Percentiles rank a stretch among this genome's conserved stretches.
Evolutionary conservation across 2,888 invertebrate species (phyloP).

Genomic region (Acanthopleura granulata): DNA sequence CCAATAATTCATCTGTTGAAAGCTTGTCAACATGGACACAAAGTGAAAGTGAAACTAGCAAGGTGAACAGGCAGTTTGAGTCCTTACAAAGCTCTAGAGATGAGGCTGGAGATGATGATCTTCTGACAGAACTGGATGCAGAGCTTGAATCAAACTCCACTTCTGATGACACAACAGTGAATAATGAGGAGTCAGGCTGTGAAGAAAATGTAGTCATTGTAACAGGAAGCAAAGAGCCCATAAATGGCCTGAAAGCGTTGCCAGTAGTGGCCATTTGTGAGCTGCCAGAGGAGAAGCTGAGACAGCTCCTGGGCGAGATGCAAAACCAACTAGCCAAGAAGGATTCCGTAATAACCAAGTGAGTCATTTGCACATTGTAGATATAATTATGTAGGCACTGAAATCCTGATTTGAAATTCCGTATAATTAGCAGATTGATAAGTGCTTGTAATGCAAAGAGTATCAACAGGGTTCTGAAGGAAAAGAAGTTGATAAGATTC

Average conservation of each 20-base stretch:
- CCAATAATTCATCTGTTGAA: background rate
- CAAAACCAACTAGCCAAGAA: background rate
- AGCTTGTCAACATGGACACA: background rate
- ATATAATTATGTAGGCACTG: too few species aligned
- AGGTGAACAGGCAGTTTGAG: too few species aligned
- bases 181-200: too few species aligned
- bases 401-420: too few species aligned
- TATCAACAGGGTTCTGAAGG: too few species aligned
- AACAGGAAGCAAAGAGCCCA: background rate
- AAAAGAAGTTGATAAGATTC: too few species aligned
- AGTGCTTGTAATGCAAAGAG: too few species aligned
- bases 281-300: background rate
- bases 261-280: background rate
- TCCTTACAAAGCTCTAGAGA: background rate
- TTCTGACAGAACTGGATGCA: slow-evolving; percentile 8
- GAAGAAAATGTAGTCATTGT: too few species aligned
- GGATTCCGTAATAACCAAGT: background rate
- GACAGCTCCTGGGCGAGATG: background rate
- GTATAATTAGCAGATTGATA: too few species aligned
- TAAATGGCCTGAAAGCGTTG: background rate
- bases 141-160: background rate
- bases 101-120: slow-evolving; percentile 2
- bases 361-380: background rate
- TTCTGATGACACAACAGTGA: background rate
- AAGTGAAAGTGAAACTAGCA: too few species aligned